Base-by-base conservation (phyloP, 2,113 vertebrate genomes). In the Notothenia rossii region DNA sequence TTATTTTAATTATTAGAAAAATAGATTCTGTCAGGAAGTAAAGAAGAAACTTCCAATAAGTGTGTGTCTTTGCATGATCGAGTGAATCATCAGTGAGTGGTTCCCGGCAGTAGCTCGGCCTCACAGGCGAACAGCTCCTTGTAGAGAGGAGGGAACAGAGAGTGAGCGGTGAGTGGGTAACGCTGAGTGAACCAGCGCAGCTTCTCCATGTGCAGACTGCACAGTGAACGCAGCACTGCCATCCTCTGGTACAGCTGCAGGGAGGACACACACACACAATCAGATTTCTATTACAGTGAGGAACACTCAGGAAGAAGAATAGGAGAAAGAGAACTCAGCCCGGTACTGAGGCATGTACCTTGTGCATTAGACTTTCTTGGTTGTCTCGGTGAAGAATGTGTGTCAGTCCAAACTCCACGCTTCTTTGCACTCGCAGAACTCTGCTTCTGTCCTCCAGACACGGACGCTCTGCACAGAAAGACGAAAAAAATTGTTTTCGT, bases 61-160 rank as follows among this genome's bases (percentile, higher is more conserved):
- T 77, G 22, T 69, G 70, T 81, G 80, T 70, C 36, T 79, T 59
- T 89, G 81, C 45, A n/a, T 83, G 40, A 66, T 36, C 10, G 22
- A 43, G 17, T 20, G 36, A 43, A 51, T 77, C 25, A 20, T 94
- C 83, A 95, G 80, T 91, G 93, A 55, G 84, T 79, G 56, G 89
- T 83, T 75, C 94, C 86, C 0, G 92, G 91, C 45, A 92, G 79
- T 51, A 81, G 70, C 72, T 97, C 96, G 0, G 88, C 59, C 36
- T 98, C 97, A 5, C 94, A 91, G 76, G 94, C 91, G 56, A 99
- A 99, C 77, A 99, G 96, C 88, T 99, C 98, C 64, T 96, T 97
- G 95, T 99, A 98, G 77, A 99, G 97, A 0, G 97, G 97, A 3
- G 98, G 98, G 89, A 98, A 98, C 51, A 96, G 92, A 0, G 95